Evolutionary conservation across 1,140 invertebrate species (phyloP).

Genomic region (Achroia grisella): DNA sequence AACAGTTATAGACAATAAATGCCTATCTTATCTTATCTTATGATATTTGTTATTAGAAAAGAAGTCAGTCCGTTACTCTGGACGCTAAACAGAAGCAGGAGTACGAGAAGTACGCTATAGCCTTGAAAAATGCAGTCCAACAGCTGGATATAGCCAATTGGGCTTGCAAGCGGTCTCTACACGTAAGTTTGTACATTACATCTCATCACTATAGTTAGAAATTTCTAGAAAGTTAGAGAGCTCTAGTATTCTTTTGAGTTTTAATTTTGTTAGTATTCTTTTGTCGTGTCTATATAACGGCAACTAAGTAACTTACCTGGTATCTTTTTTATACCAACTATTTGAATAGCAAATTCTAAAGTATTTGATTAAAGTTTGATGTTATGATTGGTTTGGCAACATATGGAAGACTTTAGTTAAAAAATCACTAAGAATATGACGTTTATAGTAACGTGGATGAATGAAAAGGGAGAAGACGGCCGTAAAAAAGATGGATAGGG

Average conservation of each 20-base stretch:
- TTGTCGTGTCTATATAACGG: no score
- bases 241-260: neutral
- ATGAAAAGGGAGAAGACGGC: no score
- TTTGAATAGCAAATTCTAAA: neutral
- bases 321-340: neutral
- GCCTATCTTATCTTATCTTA: no score
- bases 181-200: constrained; percentile 21
- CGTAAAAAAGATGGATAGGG: no score
- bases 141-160: constrained; percentile 35
- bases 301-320: no score
- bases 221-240: neutral
- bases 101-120: constrained; percentile 19
- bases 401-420: neutral
- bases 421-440: no score
- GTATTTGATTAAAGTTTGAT: no score
- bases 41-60: constrained; percentile 16
- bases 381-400: neutral
- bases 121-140: constrained; percentile 28
- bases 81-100: constrained; percentile 13
- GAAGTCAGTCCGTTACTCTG: constrained; percentile 16
- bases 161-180: constrained; percentile 23
- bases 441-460: no score
- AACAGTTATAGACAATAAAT: no score
- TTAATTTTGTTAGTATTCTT: neutral
- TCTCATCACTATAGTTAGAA: neutral